Evolutionary conservation across 2,113 vertebrate species (phyloP).

Genomic region (Egretta garzetta): DNA sequence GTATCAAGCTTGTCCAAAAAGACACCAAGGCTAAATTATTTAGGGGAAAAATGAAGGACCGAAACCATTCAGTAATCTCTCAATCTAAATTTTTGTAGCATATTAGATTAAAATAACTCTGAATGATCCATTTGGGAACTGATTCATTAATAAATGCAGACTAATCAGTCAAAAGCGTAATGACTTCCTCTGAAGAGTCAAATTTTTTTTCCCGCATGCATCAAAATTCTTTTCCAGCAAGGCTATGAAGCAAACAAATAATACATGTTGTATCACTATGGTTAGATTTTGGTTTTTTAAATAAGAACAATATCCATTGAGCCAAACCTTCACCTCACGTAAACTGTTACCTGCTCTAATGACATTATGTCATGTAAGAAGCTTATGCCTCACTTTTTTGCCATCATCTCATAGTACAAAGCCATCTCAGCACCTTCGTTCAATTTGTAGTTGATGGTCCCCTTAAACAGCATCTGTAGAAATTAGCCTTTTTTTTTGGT

Average conservation of each 20-base stretch:
- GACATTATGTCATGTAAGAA: not conserved
- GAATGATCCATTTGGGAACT: not conserved
- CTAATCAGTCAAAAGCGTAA: constrained; percentile 11
- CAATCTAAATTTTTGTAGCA: not conserved
- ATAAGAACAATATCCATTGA: not conserved
- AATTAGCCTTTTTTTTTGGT: not conserved
- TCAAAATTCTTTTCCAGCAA: not conserved
- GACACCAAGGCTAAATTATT: constrained; percentile 1
- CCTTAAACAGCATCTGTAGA: not conserved
- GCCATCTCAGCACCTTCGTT: fast-evolving
- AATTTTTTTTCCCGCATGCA: not conserved
- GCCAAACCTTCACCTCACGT: not conserved
- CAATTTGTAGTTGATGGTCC: not conserved
- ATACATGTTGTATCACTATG: not conserved
- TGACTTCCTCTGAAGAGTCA: not conserved
- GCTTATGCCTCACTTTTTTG: not conserved
- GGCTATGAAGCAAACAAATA: not conserved
- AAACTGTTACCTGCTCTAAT: not conserved
- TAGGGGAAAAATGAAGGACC: not conserved
- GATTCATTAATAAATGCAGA: constrained; percentile 7
- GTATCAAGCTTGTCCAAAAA: constrained; percentile 25
- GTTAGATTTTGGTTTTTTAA: not conserved
- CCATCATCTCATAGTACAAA: not conserved
- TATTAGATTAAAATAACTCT: not conserved
- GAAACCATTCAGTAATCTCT: not conserved